phyloP scores from a whole-genome alignment of 2,113 vertebrate species.

The Bos indicus region DNA sequence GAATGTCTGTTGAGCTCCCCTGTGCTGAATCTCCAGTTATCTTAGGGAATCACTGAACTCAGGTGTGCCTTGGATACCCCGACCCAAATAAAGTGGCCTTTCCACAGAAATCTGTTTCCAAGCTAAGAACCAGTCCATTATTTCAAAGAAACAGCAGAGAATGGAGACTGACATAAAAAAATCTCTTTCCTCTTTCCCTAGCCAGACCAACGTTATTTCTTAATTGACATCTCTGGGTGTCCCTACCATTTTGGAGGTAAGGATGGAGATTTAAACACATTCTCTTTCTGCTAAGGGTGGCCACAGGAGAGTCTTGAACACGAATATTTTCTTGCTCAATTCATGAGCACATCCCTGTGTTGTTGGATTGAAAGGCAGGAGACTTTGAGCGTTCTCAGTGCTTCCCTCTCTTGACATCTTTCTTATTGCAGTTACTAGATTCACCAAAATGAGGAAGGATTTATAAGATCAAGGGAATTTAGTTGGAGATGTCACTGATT shows the following conservation, averaged over 20 bases:
- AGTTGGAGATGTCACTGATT: neutral
- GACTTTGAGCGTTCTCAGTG: neutral
- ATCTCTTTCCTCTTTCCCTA: neutral
- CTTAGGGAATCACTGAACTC: neutral
- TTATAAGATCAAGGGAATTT: neutral
- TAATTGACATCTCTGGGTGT: neutral
- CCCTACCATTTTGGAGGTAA: neutral
- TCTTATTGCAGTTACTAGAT: neutral
- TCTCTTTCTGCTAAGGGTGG: neutral
- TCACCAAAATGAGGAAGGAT: neutral
- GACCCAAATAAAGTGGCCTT: neutral
- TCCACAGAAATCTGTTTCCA: neutral
- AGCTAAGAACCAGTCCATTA: neutral
- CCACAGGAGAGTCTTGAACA: neutral
- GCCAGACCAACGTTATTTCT: neutral
- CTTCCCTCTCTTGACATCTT: neutral
- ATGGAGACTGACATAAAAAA: neutral
- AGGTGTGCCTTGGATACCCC: neutral
- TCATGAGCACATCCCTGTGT: neutral
- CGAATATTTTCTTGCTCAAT: neutral
- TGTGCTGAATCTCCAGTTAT: neutral
- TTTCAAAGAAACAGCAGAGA: neutral
- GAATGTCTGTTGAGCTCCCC: neutral
- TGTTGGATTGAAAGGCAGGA: neutral
- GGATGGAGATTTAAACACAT: neutral